Conservation (phyloP, 2,797 vertebrate species). For the Chrosomus eos region DNA sequence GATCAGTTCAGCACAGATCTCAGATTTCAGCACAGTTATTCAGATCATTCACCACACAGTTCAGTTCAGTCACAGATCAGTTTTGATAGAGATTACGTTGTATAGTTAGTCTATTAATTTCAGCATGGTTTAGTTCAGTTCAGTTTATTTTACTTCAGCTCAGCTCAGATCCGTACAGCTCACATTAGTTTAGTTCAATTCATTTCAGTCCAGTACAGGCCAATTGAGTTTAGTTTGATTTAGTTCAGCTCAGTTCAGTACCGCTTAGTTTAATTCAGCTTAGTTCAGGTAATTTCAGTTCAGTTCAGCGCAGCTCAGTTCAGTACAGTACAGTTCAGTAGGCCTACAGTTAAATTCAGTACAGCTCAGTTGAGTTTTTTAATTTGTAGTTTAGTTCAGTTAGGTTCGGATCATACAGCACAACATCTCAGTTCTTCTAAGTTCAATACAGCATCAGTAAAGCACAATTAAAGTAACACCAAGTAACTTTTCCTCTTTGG, state of each 20-base stretch:
- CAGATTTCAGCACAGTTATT: too few species aligned
- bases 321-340: background rate
- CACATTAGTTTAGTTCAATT: background rate
- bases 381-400: background rate
- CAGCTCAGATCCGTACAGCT: background rate
- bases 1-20: too few species aligned
- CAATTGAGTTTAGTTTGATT: accelerated
- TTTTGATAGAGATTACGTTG: too few species aligned
- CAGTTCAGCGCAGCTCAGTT: background rate
- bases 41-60: too few species aligned
- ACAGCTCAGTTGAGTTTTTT: accelerated
- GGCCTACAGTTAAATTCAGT: background rate
- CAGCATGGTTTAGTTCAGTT: background rate
- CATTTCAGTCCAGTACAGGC: background rate
- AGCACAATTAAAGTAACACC: too few species aligned
- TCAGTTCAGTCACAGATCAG: too few species aligned
- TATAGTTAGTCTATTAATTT: background rate
- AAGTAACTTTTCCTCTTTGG: too few species aligned
- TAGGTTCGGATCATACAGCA: background rate
- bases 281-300: background rate
- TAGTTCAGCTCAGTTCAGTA: background rate
- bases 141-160: background rate
- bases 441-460: background rate
- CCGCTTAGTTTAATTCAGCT: too few species aligned
- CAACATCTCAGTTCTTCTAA: background rate